A percentile compares a stretch with the other conserved stretches of the same genome.
Conservation (phyloP, 2,888 invertebrate species). For the Athalia rosae region DNA sequence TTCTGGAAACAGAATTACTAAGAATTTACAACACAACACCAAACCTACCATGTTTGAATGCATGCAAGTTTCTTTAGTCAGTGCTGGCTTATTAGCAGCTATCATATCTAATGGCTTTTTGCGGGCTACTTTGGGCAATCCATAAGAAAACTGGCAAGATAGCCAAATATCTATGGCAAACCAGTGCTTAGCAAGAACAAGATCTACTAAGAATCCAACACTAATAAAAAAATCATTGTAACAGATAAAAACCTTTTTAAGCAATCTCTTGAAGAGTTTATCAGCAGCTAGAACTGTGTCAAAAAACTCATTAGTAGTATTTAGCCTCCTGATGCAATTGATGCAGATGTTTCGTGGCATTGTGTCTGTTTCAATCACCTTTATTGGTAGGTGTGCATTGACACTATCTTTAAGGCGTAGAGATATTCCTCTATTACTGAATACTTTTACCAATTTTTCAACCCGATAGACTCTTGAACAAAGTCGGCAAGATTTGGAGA, state of each 20-base stretch:
- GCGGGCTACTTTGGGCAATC: no score
- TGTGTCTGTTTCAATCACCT: slow-evolving; percentile 33
- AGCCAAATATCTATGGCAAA: not conserved
- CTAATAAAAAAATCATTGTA: not conserved
- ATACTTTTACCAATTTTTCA: slow-evolving; percentile 45
- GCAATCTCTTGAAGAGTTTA: slow-evolving; percentile 35
- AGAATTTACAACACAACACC: no score
- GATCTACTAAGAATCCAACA: not conserved
- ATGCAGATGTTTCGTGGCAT: slow-evolving; percentile 42
- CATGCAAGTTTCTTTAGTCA: no score
- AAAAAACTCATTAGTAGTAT: slow-evolving; percentile 43
- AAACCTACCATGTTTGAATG: no score
- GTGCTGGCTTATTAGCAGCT: no score
- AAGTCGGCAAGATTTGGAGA: slow-evolving; percentile 39
- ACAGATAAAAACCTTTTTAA: slow-evolving; percentile 36
- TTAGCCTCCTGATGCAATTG: slow-evolving; percentile 41
- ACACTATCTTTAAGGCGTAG: slow-evolving; percentile 38
- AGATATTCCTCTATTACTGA: slow-evolving; percentile 42
- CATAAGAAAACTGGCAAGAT: no score
- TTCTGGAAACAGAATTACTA: no score
- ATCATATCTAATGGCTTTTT: no score
- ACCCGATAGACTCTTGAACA: slow-evolving; percentile 44
- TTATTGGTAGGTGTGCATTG: slow-evolving; percentile 40
- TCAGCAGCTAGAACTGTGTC: slow-evolving; percentile 32
- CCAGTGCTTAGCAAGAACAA: not conserved